Base-by-base conservation (phyloP, 2,113 vertebrate species). In the Hypanus sabinus region DNA sequence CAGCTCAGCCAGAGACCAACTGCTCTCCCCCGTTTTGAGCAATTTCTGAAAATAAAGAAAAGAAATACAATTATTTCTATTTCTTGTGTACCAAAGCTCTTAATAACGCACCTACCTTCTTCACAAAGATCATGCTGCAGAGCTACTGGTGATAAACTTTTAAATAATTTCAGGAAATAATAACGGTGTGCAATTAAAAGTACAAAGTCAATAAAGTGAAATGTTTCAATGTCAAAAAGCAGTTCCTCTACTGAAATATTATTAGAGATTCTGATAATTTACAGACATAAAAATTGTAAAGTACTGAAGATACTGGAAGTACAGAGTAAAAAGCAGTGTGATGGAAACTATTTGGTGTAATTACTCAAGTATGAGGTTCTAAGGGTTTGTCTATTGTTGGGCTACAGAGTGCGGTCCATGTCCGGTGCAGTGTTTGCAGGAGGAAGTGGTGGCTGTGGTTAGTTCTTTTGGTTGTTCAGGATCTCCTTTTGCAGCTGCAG, bases 1-100 rank as follows among this genome's bases (percentile, higher is more conserved):
- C 94, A 98, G 96, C 94, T 98, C 97, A 93, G 97, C 97, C 95
- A 98, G 96, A 95, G 97, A 98, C 97, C 97, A 98, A 94, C 97
- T 98, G 96, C 97, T 97, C 96, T 98, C 97, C 94, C 97, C 97
- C 76, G 97, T 97, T 96, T 97, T 98, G 95, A 98, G 97, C 96
- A 98, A 96, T 96, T 97, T 97, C 97, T 98, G 96, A 96, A 96
- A 96, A 88, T 65, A 73, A 73, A 73, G 83, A 83, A 96, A 94
- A 46, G 46, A 46, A 3, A 60, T 11, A 76, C 16, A 85, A 57
- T 8, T 46, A 11, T 36, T 90, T 85, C 6, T 87, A 60, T 27
- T 87, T 70, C 60, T 36, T 71, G 36, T 10, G 22, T 24, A 24
- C 36, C 46, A 36, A 93, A 73, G 70, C 90, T 62, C 83, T 73